Evolutionary conservation across 2,797 vertebrate genomes (phyloP), one percentile per base, ranked within the genome.

Genomic region (Antennarius maculatus): DNA sequence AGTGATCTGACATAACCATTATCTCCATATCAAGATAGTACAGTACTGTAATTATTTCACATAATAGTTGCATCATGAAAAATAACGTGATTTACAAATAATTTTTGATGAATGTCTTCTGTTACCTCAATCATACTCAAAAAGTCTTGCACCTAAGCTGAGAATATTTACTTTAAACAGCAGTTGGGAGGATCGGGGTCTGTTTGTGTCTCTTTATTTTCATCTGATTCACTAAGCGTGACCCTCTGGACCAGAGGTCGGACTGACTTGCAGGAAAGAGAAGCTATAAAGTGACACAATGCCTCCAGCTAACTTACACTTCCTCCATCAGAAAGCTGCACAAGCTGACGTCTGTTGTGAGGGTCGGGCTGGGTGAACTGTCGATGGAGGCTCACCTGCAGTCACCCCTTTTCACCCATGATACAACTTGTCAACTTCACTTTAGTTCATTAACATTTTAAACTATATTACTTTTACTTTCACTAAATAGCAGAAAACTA

Each of bases 311-410:
- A 5, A 15, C 10, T 23, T 31, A 18, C 16, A 18, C 64, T 79
- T 83, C 78, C 81, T 83, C 65, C 70, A 76, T 79, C 29, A 61
- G 57, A 66, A 34, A 66, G 27, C 41, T 47, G 2, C 51, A n/a
- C 43, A 1, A 27, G 51, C 29, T 52, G 3, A 49, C 61, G 6
- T 57, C 49, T 4, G 17, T 15, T 29, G 1, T 69, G 17, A 46
- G 15, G 27, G 31, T 49, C 12, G 0, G 12, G 11, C 0, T 17
- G 15, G 10, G n/a, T 12, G 8, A 10, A 37, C 15, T 12, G 9
- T 57, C 31, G 23, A 27, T 42, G 39, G 31, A 11, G 54, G 18
- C 14, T 41, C 11, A 29, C 13, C 27, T 45, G 28, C 48, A 28
- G 42, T 7, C 46, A 29, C 23, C 29, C 2, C 6, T 29, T 10